Evolutionary conservation across 2,113 vertebrate genomes (phyloP), one percentile per base, ranked within the genome.

Genomic region (Hoplias malabaricus): DNA sequence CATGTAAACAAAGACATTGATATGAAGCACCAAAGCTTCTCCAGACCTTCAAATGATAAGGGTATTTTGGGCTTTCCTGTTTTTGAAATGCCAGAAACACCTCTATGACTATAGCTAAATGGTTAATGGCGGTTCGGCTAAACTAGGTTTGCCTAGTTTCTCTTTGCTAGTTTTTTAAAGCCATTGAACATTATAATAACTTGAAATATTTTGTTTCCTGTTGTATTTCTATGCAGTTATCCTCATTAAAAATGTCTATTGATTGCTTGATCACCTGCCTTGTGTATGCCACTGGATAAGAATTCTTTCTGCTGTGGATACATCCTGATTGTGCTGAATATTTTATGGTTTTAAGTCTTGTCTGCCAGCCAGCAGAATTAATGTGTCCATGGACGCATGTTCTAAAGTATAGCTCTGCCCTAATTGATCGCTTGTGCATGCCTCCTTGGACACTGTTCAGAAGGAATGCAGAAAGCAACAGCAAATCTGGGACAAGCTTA

Each of bases 361-460:
- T 79, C 73, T 69, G 68, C 53, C 77, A 76, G 77, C 81, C 61
- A 80, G 77, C 56, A 59, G 77, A 79, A 76, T 79, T 70, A 77
- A 80, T 83, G 73, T 75, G 81, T 65, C 73, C 53, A 40, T 73
- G 48, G 62, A 42, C 68, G 71, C 53, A 61, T 59, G 81, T 61
- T 62, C 73, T 76, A 66, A 83, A 80, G 77, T 67, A 76, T 76
- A 43, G 50, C 77, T 83, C 68, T 79, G 73, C 77, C 73, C 77
- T 80, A 83, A 83, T 79, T 83, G 77, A 83, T 83, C 68, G 36
- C 68, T 76, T 73, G 74, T 61, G 62, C 81, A 67, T 80, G 67
- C 61, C 42, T 73, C 9, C 50, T 77, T 83, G 81, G 77, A 79
- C 43, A 66, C 48, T 61, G 40, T 79, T 82, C 81, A 75, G 40